A percentile compares a stretch with the other conserved stretches of the same genome.
phyloP scores from a whole-genome alignment of 1,140 invertebrate species.

The Drosophila grimshawi region DNA sequence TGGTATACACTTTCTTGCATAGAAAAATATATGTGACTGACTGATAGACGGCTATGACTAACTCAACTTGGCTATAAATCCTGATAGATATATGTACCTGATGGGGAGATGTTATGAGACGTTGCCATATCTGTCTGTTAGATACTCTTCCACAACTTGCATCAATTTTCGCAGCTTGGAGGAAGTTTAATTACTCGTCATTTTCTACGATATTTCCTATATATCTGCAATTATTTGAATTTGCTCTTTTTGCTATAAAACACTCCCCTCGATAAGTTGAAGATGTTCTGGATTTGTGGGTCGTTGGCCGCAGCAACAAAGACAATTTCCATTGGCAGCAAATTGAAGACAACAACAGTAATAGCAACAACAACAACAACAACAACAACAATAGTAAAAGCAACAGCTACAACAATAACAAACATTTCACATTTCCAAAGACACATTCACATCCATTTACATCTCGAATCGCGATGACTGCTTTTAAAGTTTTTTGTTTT shows the following conservation, averaged over 20 bases:
- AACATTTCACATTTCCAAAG: conserved; percentile 12
- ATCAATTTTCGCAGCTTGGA: too few species aligned
- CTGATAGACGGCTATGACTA: too few species aligned
- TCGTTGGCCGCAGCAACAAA: conserved; percentile 32
- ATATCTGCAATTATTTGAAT: too few species aligned
- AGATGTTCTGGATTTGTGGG: conserved; percentile 32
- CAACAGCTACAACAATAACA: conserved; percentile 21
- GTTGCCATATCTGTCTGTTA: too few species aligned
- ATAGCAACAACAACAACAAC: conserved; percentile 23
- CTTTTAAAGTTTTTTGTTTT: conserved; percentile 72
- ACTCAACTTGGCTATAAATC: too few species aligned
- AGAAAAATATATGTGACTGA: too few species aligned
- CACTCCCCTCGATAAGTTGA: not conserved
- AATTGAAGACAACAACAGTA: conserved; percentile 43
- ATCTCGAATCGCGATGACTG: conserved; percentile 39
- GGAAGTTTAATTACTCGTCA: too few species aligned
- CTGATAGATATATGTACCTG: too few species aligned
- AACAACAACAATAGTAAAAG: conserved; percentile 24
- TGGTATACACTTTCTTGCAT: too few species aligned
- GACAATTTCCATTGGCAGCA: conserved; percentile 45
- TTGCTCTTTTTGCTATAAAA: not conserved
- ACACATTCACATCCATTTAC: conserved; percentile 32
- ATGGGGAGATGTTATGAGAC: too few species aligned
- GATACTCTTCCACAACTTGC: too few species aligned
- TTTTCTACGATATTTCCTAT: too few species aligned